Base-by-base conservation (phyloP, 2,113 vertebrate species). In the Poeciliopsis turrubarensis region DNA sequence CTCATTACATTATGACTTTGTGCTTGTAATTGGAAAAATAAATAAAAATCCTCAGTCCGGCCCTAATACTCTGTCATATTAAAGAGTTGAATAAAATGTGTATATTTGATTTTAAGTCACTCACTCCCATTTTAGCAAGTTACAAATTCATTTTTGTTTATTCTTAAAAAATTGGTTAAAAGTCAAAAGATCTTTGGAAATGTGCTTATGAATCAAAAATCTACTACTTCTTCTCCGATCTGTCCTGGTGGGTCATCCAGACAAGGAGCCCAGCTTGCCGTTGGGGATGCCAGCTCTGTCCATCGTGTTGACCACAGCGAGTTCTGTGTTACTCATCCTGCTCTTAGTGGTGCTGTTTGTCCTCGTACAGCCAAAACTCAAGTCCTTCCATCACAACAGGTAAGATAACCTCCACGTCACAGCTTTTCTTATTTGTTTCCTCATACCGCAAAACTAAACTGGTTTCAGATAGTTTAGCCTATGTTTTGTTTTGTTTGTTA, bases 331-430 rank as follows among this genome's bases (percentile, higher is more conserved):
- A 0, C 94, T 99, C 82, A 97, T 99, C 84, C 95, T 99, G 78
- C 96, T 99, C 78, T 92, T 99, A 27, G 96, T 99, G 73, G 97
- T 99, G 85, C 92, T 99, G 72, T 98, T 99, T 86, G 98, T 99
- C 75, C 92, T 99, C 80, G 95, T 99, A 81, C 98, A 99, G 92
- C 98, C 98, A 62, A 99, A 98, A 90, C 95, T 99, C 87, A 99
- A 99, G 94, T 99, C 98, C 0, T 97, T 99, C 91, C 98, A 99
- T 88, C 97, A 98, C 19, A 98, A 91, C 96, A 96, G 98, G 98
- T 98, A 65, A 93, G 95, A 41, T 54, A 19, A 5, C 44, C 17
- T 47, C 15, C 44, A 47, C 44, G 14, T 47, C 14, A 47, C 19
- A 47, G 44, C 17, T 5, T 47, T 19, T 3, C 44, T 14, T 19